A percentile compares a stretch with the other conserved stretches of the same genome.
Evolutionary conservation across 1,140 invertebrate genomes (phyloP).

Genomic region (Lepidotrigona ventralis): DNA sequence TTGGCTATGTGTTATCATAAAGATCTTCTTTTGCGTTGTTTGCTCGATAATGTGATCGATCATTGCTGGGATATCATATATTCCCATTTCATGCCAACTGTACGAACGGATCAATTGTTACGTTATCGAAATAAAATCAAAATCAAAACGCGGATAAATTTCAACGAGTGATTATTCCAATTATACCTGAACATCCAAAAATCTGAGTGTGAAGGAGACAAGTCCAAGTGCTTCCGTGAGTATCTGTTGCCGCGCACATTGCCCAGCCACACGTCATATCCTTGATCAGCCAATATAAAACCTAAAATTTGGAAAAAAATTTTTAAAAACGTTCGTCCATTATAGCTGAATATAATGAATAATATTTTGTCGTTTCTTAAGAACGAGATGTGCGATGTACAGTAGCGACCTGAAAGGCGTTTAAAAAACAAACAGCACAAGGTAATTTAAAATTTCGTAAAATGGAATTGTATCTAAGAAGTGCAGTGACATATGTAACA

Average conservation of each 20-base stretch:
- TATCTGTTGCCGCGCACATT: slow-evolving; percentile 86
- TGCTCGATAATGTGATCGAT: slow-evolving; percentile 84
- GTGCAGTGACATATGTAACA: too few relatives aligned
- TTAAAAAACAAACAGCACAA: too few relatives aligned
- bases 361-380: not conserved
- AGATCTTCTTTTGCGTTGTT: slow-evolving; percentile 80
- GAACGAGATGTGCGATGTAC: not conserved
- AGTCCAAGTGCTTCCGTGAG: slow-evolving; percentile 68
- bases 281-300: slow-evolving; percentile 81
- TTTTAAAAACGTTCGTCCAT: not conserved
- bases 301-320: slow-evolving; percentile 64
- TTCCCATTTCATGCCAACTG: slow-evolving; percentile 83
- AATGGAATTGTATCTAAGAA: too few relatives aligned
- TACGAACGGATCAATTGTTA: slow-evolving; percentile 77
- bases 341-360: too few relatives aligned
- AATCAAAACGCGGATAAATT: not conserved
- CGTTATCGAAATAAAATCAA: too few relatives aligned
- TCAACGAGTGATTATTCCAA: not conserved
- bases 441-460: too few relatives aligned
- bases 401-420: too few relatives aligned
- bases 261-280: slow-evolving; percentile 88
- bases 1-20: slow-evolving; percentile 85
- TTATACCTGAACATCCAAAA: slow-evolving; percentile 70
- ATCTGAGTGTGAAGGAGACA: not conserved
- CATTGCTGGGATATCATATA: slow-evolving; percentile 88